These are phyloP conservation scores for Scomber colias DNA, from an alignment of 2,113 vertebrate genomes.

Conservation along the genomic window DNA sequence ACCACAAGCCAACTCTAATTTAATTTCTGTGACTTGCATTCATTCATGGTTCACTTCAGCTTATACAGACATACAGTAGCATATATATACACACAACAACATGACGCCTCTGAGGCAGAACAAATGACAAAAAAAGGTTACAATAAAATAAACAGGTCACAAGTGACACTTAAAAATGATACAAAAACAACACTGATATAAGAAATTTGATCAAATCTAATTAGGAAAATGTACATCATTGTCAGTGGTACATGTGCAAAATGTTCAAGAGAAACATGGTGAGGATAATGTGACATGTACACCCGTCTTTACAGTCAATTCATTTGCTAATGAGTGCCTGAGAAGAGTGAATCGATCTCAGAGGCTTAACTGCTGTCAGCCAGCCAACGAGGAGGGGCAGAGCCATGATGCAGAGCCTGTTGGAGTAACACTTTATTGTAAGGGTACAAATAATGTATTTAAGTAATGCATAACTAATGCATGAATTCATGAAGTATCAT, in stretches of 20 bases:
- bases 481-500: no score
- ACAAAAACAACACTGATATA: conserved; percentile 25
- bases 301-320: conserved; percentile 42
- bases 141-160: background rate
- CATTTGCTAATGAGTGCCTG: conserved; percentile 36
- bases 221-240: background rate
- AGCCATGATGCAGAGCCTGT: background rate
- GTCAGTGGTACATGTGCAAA: conserved; percentile 48
- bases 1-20: background rate
- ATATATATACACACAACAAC: background rate
- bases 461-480: no score
- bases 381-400: conserved; percentile 7
- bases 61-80: background rate
- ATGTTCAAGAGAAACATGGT: conserved; percentile 19
- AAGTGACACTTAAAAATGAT: background rate
- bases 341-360: conserved; percentile 60
- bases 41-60: background rate
- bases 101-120: conserved; percentile 2
- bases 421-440: no score
- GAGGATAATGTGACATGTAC: conserved; percentile 55
- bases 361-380: conserved; percentile 31
- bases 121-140: background rate
- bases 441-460: no score
- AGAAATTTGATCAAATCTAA: background rate
- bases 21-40: background rate